Evolutionary conservation across 2,113 vertebrate genomes (phyloP), one percentile per base, ranked within the genome.

Genomic region (Pandion haliaetus): DNA sequence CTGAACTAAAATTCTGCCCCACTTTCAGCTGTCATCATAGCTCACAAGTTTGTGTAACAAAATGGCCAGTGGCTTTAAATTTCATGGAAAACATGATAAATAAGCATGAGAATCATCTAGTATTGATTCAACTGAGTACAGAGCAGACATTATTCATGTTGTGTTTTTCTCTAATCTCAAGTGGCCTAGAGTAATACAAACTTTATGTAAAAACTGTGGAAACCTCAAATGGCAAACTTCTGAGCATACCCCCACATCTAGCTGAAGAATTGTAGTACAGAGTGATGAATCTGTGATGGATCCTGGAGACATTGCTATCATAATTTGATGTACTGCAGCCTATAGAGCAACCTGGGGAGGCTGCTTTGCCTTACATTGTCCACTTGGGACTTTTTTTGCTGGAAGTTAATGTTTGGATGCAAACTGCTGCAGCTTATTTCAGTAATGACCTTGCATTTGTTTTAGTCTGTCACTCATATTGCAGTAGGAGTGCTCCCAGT

Each of bases 291-390:
- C 55, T 66, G 42, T n/a, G 82, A 11, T 17, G 26, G 69, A 23
- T 59, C 32, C 67, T 76, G 67, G 70, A 72, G 40, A 50, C 24
- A 6, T 18, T n/a, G 0, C 32, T 85, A 10, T 79, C 42, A 14
- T 38, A 38, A 65, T 55, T 31, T 25, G 6, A 12, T 31, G 8
- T 55, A 10, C 29, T 90, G 29, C 8, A 17, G 47, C 47, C 38
- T 19, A 1, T 0, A 36, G 45, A 76, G 57, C 54, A 92, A 2
- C 0, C 0, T 9, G 66, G 28, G 17, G 31, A 57, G 17, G 6
- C 47, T 86, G 29, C 59, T 70, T 83, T 57, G 36, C 58, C 34
- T 67, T 38, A 31, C 0, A 0, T 45, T 80, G 31, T 61, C 24
- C 15, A 17, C 36, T 34, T 12, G 17, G 71, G 36, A 23, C 13